A percentile compares a stretch with the other conserved stretches of the same genome.
These are phyloP conservation scores for Butastur rufipennis DNA, from an alignment of 2,113 vertebrate genomes.

Conservation along the genomic window DNA sequence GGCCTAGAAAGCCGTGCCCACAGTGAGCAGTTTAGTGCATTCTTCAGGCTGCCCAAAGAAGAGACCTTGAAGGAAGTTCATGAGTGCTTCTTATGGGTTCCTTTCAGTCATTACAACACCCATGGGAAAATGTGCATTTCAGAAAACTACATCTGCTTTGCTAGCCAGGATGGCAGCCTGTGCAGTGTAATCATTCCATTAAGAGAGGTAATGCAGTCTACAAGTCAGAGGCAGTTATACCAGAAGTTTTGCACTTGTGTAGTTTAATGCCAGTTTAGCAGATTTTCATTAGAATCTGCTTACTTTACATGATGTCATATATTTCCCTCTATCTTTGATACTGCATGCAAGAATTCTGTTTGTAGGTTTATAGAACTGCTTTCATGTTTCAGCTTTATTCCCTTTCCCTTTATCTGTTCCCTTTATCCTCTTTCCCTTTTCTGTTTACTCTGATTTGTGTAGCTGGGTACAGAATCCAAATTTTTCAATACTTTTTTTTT, in stretches of 20 bases:
- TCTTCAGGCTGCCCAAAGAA: slow-evolving; percentile 90
- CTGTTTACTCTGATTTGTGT: neutral
- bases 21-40: slow-evolving; percentile 88
- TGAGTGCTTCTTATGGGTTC: slow-evolving; percentile 94
- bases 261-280: neutral
- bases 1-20: slow-evolving; percentile 88
- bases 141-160: slow-evolving; percentile 93
- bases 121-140: slow-evolving; percentile 95
- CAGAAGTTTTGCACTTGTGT: neutral
- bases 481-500: neutral
- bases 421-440: neutral
- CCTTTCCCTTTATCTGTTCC: neutral
- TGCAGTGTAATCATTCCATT: slow-evolving; percentile 90
- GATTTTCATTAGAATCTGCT: neutral
- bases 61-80: slow-evolving; percentile 90
- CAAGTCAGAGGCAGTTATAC: neutral
- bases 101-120: slow-evolving; percentile 87
- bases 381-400: neutral
- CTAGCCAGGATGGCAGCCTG: slow-evolving; percentile 90
- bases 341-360: neutral
- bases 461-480: neutral
- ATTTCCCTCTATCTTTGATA: neutral
- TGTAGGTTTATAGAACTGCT: neutral
- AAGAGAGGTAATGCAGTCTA: slow-evolving; percentile 81
- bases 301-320: neutral